Conservation (phyloP, 1,140 invertebrate genomes). For the Branchinecta lindahli region DNA sequence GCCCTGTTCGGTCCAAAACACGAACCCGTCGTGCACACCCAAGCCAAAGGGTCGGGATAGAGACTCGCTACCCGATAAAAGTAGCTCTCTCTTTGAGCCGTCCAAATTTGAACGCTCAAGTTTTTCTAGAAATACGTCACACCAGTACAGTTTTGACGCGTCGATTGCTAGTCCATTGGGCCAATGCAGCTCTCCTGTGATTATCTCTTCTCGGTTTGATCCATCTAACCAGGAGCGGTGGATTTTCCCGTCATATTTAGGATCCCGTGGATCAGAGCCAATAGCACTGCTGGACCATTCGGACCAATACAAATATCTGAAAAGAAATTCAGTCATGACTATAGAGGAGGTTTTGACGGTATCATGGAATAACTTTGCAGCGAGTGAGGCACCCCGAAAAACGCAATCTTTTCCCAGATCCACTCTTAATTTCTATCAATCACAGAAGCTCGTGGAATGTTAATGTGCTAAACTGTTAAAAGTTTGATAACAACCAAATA, state of each 20-base stretch:
- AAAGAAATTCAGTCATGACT: slow-evolving; percentile 16
- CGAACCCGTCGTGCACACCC: slow-evolving; percentile 30
- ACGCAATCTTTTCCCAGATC: too few relatives aligned
- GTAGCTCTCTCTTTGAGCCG: slow-evolving; percentile 32
- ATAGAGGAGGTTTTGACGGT: too few relatives aligned
- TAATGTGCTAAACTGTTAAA: too few relatives aligned
- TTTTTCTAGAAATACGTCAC: slow-evolving; percentile 37
- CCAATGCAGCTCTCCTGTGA: slow-evolving; percentile 33
- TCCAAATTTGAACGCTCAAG: slow-evolving; percentile 37
- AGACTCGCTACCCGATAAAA: slow-evolving; percentile 26
- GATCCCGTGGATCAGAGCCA: slow-evolving; percentile 10
- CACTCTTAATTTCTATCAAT: too few relatives aligned
- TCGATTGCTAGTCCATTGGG: slow-evolving; percentile 42
- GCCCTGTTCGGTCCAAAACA: slow-evolving; percentile 43
- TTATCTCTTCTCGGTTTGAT: slow-evolving; percentile 29
- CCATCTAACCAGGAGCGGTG: slow-evolving; percentile 40
- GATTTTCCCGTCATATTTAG: slow-evolving; percentile 30
- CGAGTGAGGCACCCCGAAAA: too few relatives aligned
- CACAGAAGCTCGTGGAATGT: too few relatives aligned
- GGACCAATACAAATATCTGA: slow-evolving; percentile 37
- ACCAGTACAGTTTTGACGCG: slow-evolving; percentile 38
- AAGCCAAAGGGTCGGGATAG: slow-evolving; percentile 41
- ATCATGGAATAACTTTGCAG: too few relatives aligned
- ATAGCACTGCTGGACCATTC: slow-evolving; percentile 31
- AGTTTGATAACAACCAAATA: too few relatives aligned